These are phyloP conservation scores for Lapara coniferarum DNA, from an alignment of 2,888 invertebrate genomes.

Conservation along the genomic window DNA sequence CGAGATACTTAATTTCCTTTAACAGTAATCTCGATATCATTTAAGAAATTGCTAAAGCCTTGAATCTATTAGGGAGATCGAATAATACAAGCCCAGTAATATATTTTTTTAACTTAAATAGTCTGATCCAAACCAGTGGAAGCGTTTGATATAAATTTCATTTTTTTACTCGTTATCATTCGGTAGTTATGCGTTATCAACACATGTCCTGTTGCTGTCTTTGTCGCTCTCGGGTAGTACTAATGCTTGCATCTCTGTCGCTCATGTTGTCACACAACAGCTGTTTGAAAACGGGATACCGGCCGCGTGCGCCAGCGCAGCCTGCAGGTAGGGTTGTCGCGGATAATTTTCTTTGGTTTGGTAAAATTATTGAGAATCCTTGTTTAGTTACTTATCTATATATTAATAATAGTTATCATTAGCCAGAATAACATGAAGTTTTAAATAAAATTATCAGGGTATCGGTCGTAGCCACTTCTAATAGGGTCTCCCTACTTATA, in stretches of 20 bases:
- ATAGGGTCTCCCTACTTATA: too few species aligned
- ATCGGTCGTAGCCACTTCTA: too few species aligned
- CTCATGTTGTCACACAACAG: conserved; percentile 62
- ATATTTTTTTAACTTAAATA: not conserved
- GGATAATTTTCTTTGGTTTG: not conserved
- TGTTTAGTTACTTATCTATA: too few species aligned
- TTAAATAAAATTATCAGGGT: too few species aligned
- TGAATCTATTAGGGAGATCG: not conserved
- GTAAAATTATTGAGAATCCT: too few species aligned
- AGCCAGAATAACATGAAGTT: too few species aligned
- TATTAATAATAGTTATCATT: too few species aligned
- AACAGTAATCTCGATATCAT: too few species aligned
- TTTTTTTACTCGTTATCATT: conserved; percentile 36
- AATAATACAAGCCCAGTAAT: not conserved
- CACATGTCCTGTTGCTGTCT: conserved; percentile 41
- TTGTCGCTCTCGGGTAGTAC: conserved; percentile 32
- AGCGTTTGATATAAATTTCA: conserved; percentile 27
- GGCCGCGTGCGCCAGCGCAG: conserved; percentile 55
- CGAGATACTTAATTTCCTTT: too few species aligned
- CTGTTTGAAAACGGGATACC: conserved; percentile 74
- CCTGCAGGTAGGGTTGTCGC: conserved; percentile 43
- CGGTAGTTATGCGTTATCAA: conserved; percentile 29
- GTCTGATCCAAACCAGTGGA: not conserved
- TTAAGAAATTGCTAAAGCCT: too few species aligned
- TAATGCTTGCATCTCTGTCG: conserved; percentile 42